Conservation (phyloP, 2,113 vertebrate species). For the Cryptomyrus ogoouensis region DNA sequence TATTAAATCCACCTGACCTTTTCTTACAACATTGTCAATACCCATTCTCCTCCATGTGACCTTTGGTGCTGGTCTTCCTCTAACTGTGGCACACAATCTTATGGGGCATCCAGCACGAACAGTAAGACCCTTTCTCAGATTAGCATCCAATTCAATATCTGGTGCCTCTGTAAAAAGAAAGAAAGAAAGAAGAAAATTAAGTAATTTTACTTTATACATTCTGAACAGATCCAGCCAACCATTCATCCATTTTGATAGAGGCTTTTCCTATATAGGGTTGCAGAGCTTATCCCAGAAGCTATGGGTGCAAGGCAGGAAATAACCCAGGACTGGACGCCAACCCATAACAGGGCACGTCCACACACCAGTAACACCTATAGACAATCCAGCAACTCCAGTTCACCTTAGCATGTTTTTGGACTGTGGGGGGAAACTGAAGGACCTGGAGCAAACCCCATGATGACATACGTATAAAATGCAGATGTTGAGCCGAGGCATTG, state of each 20-base stretch:
- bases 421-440: background rate
- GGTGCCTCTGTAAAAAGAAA: slow-evolving; percentile 74
- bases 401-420: background rate
- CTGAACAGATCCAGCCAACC: background rate
- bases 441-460: background rate
- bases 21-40: slow-evolving; percentile 89
- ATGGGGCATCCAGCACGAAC: slow-evolving; percentile 95
- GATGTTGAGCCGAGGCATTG: background rate
- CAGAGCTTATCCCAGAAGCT: background rate
- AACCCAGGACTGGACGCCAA: too few relatives aligned
- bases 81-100: slow-evolving; percentile 85
- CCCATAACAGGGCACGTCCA: background rate
- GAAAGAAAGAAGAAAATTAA: slow-evolving; percentile 7
- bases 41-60: slow-evolving; percentile 92
- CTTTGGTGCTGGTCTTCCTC: slow-evolving; percentile 84
- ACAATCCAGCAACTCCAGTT: background rate
- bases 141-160: slow-evolving; percentile 87
- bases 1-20: slow-evolving; percentile 88
- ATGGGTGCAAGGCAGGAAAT: background rate
- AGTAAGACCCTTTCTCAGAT: slow-evolving; percentile 80
- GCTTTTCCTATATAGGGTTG: background rate
- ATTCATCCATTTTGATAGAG: background rate
- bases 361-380: background rate
- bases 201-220: background rate
- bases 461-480: background rate